Evolutionary conservation across 2,113 vertebrate species (phyloP).

Genomic region (Poeciliopsis turrubarensis): DNA sequence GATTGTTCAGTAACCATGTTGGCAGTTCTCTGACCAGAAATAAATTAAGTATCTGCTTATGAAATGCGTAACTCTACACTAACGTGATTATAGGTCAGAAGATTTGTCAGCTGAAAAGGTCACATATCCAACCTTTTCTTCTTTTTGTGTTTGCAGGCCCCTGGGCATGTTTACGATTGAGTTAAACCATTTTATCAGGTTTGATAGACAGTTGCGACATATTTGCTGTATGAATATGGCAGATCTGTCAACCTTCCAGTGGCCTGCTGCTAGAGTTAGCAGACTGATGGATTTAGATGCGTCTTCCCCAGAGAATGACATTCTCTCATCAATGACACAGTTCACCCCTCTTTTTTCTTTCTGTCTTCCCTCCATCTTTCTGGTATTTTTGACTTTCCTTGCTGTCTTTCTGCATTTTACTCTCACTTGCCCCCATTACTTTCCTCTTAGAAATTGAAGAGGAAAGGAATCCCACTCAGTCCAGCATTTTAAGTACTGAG

Average conservation of each 20-base stretch:
- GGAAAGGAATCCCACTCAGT: conserved; percentile 20
- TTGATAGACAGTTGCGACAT: conserved; percentile 47
- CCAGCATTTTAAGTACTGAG: conserved; percentile 49
- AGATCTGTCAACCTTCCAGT: conserved; percentile 61
- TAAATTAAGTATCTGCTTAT: not conserved
- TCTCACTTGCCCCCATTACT: not conserved
- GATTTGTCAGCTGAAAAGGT: conserved; percentile 25
- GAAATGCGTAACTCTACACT: not conserved
- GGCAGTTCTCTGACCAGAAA: not conserved
- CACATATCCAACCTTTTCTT: conserved; percentile 32
- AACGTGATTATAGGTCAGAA: not conserved
- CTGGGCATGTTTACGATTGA: conserved; percentile 27
- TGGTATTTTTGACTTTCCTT: not conserved
- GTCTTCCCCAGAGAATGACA: conserved; percentile 51
- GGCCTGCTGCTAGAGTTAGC: conserved; percentile 34
- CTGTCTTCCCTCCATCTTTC: conserved; percentile 13
- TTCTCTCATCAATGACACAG: conserved; percentile 39
- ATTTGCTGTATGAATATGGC: conserved; percentile 54
- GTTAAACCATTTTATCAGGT: conserved; percentile 58
- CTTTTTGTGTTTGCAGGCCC: conserved; percentile 34
- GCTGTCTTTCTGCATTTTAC: conserved; percentile 11
- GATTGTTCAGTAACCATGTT: not conserved
- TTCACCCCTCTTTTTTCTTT: conserved; percentile 3
- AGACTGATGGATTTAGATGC: conserved; percentile 59
- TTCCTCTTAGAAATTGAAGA: conserved; percentile 20